These are phyloP conservation scores for Montipora foliosa DNA, from an alignment of 64 coral and sea anemone genomes.

Conservation along the genomic window DNA sequence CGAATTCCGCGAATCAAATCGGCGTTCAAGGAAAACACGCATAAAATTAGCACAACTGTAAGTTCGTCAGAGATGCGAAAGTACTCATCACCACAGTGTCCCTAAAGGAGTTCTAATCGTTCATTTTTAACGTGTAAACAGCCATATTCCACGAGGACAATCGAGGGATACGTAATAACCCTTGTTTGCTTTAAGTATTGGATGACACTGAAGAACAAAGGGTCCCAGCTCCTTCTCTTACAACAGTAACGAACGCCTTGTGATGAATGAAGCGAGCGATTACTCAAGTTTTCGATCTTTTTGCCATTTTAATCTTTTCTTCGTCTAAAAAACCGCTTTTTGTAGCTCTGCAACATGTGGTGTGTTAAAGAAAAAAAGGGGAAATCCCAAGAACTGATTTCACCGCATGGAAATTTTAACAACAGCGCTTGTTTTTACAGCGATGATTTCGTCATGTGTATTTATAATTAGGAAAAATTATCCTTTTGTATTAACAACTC, in stretches of 20 bases:
- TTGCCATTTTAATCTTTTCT: neutral
- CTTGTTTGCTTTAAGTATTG: neutral
- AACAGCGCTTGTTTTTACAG: too few species aligned
- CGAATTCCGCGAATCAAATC: too few species aligned
- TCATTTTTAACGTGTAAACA: too few species aligned
- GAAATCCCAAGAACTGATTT: neutral
- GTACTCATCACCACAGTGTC: neutral
- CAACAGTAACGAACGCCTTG: conserved; percentile 11
- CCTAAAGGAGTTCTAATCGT: neutral
- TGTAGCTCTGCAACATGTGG: neutral
- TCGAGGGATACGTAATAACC: too few species aligned
- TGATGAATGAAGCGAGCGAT: too few species aligned
- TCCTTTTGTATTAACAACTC: neutral
- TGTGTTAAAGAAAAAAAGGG: neutral
- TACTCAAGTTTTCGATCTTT: neutral
- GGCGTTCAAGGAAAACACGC: too few species aligned
- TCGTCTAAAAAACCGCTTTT: too few species aligned
- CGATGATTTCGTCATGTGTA: neutral
- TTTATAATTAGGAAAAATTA: neutral
- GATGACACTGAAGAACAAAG: neutral
- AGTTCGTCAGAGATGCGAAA: neutral
- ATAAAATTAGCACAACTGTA: neutral
- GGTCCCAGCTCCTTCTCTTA: conserved; percentile 9
- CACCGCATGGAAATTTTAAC: neutral
- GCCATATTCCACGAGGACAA: too few species aligned